A percentile compares a stretch with the other conserved stretches of the same genome.
These are phyloP conservation scores for Philopotamus ludificatus DNA, from an alignment of 1,140 invertebrate genomes.

Conservation along the genomic window DNA sequence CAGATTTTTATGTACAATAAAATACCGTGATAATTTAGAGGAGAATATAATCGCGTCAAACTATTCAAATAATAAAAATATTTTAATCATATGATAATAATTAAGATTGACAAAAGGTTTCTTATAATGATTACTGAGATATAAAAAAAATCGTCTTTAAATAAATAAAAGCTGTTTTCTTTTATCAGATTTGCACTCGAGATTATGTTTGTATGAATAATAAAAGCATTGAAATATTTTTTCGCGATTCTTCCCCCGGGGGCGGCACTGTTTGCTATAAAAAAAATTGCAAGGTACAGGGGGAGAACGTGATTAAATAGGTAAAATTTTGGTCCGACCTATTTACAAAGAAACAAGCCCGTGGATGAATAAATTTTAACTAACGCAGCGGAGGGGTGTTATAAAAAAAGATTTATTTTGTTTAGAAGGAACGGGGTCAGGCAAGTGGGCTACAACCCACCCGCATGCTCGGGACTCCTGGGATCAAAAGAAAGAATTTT, in stretches of 20 bases:
- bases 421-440: not conserved
- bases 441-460: not conserved
- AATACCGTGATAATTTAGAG: too few species aligned
- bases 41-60: too few species aligned
- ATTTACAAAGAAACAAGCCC: not conserved
- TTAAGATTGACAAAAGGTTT: too few species aligned
- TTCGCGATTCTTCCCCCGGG: not conserved
- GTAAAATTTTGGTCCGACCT: not conserved
- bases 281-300: constrained; percentile 14
- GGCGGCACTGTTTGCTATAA: constrained; percentile 7
- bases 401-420: constrained; percentile 20
- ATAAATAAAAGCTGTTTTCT: too few species aligned
- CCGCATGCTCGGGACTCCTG: not conserved
- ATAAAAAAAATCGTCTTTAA: too few species aligned
- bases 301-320: constrained; percentile 14
- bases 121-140: too few species aligned
- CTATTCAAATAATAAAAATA: too few species aligned
- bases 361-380: constrained; percentile 7
- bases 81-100: too few species aligned
- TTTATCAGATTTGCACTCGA: too few species aligned
- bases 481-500: too few species aligned
- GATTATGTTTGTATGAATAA: not conserved
- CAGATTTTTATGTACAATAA: too few species aligned
- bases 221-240: not conserved
- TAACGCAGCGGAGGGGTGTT: not conserved